Conservation (phyloP, 2,113 vertebrate genomes). For the Anhinga anhinga region DNA sequence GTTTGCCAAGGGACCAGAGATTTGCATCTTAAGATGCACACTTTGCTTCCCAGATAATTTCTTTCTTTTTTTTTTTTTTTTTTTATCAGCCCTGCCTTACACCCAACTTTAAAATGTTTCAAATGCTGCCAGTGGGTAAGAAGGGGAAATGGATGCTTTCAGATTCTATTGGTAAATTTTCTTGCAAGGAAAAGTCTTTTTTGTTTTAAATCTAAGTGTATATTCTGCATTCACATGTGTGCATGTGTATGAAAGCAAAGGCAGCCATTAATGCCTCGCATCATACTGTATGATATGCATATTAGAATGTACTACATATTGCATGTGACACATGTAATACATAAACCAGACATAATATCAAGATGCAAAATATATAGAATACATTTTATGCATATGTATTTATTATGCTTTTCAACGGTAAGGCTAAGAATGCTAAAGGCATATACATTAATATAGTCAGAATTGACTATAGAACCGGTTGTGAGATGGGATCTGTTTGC, state of each 20-base stretch:
- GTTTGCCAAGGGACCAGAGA: neutral
- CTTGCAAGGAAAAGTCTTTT: neutral
- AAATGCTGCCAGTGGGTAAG: neutral
- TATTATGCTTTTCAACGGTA: neutral
- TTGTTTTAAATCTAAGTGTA: neutral
- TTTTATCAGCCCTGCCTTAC: neutral
- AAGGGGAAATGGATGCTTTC: neutral
- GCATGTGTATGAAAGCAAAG: neutral
- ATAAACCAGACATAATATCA: neutral
- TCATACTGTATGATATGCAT: neutral
- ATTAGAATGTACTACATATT: conserved; percentile 4
- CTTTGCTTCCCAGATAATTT: neutral
- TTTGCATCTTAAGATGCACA: neutral
- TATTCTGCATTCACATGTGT: neutral
- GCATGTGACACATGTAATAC: conserved; percentile 26
- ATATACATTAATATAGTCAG: neutral
- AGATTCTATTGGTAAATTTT: neutral
- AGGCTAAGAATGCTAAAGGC: neutral
- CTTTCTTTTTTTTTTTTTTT: neutral
- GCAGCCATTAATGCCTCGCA: neutral
- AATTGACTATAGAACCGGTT: neutral
- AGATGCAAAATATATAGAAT: neutral
- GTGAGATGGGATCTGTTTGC: neutral
- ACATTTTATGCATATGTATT: neutral
- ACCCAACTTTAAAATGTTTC: neutral